phyloP scores from a whole-genome alignment of 2,797 vertebrate species.

The Sebastes alutus region DNA sequence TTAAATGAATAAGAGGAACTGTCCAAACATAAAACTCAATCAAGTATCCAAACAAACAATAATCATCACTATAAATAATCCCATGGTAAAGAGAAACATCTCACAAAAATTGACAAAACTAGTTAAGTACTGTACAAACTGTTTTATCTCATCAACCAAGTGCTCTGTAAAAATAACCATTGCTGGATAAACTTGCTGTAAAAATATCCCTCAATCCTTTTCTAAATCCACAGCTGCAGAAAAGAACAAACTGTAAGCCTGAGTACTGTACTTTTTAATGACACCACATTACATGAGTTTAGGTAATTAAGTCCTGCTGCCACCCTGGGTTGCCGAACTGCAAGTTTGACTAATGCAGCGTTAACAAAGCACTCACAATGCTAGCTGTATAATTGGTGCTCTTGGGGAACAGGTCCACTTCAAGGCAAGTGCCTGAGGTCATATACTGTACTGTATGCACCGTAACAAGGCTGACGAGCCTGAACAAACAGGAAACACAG shows the following conservation, averaged over 20 bases:
- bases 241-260: not conserved
- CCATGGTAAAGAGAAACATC: not conserved
- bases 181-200: not conserved
- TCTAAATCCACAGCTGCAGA: not conserved
- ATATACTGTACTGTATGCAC: not conserved
- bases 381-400: conserved; percentile 50
- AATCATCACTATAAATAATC: not conserved
- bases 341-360: conserved; percentile 44
- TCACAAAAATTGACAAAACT: not conserved
- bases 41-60: not conserved
- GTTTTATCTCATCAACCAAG: not conserved
- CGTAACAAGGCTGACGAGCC: conserved; percentile 16
- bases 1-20: not conserved
- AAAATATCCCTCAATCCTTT: not conserved
- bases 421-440: conserved; percentile 46
- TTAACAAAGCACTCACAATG: conserved; percentile 43
- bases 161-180: not conserved
- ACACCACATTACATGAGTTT: conserved; percentile 30
- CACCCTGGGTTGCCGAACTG: conserved; percentile 33
- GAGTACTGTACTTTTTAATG: conserved; percentile 22
- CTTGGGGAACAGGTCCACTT: conserved; percentile 47
- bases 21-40: not conserved
- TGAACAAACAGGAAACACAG: conserved; percentile 9
- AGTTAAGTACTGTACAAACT: not conserved
- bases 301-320: conserved; percentile 46